Base-by-base conservation (phyloP, 2,113 vertebrate species). In the Apistogramma diplotaenia region DNA sequence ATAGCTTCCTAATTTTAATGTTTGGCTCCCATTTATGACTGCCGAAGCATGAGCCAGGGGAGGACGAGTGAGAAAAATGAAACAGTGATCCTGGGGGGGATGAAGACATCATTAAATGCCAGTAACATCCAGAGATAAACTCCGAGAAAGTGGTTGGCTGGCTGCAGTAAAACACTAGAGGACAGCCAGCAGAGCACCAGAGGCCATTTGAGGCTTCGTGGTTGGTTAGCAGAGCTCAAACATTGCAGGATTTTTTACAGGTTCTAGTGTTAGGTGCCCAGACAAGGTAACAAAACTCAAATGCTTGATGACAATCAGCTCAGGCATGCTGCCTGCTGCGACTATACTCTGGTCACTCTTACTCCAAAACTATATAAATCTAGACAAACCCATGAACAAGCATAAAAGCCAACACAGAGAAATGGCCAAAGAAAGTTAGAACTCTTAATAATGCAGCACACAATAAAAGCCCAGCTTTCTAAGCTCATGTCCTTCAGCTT, bases 1-100 rank as follows among this genome's bases (percentile, higher is more conserved):
- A 92, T 83, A 82, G 79, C 85, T 81, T 76, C 86, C 78, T 71
- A 83, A 92, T 91, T 93, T 89, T 89, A 90, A 88, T 87, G 85
- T 85, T 82, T 79, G 81, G 59, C 85, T 86, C 49, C 49, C 37
- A 82, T 91, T 90, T 85, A 89, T 70, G 82, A 79, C 33, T 40
- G 46, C 31, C 5, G 23, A 70, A 67, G 84, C 81, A 62, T 18
- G 82, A 86, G 83, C 76, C 84, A 79, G 76, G 54, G 55, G 70
- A 85, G 76, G 56, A 40, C 79, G 31, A 55, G 51, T 23, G 71
- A 57, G 75, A 78, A 87, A 79, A 90, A 91, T 77, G 78, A 87
- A 88, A 81, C 67, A 3, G 72, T 10, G 74, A 88, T 85, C 76
- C 78, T 25, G 16, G 65, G 59, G 60, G 62, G 82, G 77, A 85